These are phyloP conservation scores for Therioaphis trifolii DNA, from an alignment of 2,888 invertebrate genomes.

Conservation along the genomic window DNA sequence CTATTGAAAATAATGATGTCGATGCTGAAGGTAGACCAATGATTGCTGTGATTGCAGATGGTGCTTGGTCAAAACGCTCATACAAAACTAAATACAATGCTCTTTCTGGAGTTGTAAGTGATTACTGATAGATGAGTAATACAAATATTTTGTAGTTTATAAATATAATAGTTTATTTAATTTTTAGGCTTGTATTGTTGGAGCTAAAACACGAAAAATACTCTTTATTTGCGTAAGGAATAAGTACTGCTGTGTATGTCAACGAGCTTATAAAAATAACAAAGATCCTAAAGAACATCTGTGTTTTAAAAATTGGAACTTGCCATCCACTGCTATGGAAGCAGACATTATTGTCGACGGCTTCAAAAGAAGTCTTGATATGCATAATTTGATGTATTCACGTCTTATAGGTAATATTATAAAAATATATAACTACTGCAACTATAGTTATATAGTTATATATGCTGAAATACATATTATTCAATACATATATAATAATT, in stretches of 20 bases:
- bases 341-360: background rate
- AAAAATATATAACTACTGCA: too few species aligned
- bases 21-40: background rate
- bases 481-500: too few species aligned
- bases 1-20: slow-evolving; percentile 3
- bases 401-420: background rate
- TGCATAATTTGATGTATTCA: background rate
- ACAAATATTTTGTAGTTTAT: too few species aligned
- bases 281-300: background rate
- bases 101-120: slow-evolving; percentile 3
- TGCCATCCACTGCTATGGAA: background rate
- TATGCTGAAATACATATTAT: too few species aligned
- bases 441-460: too few species aligned
- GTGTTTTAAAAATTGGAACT: background rate
- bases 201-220: background rate
- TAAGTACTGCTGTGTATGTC: too few species aligned
- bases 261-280: background rate
- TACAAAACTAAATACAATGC: too few species aligned
- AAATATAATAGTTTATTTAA: background rate
- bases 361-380: slow-evolving; percentile 4
- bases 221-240: too few species aligned
- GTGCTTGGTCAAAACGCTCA: background rate
- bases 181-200: slow-evolving; percentile 11
- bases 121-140: background rate
- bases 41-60: slow-evolving; percentile 8